Evolutionary conservation across 2,888 invertebrate genomes (phyloP).

Genomic region (Venustoraphidia nigricollis): DNA sequence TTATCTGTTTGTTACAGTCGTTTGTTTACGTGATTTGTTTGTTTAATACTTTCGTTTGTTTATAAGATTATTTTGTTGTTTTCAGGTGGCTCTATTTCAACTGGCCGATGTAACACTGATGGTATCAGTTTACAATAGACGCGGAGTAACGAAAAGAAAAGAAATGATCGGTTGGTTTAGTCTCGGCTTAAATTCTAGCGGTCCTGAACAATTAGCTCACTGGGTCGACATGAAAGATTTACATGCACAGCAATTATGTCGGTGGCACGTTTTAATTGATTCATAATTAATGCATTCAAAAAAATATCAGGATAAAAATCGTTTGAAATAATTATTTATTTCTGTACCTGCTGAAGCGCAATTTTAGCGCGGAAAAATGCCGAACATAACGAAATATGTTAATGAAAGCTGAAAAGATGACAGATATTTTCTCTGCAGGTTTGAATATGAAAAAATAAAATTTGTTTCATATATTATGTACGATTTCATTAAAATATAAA

Average conservation of each 20-base stretch:
- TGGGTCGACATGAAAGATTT: slow-evolving; percentile 88
- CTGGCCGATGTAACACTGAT: slow-evolving; percentile 87
- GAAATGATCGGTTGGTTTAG: slow-evolving; percentile 98
- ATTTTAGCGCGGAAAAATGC: too few species aligned
- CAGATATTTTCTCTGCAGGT: too few species aligned
- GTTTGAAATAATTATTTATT: too few species aligned
- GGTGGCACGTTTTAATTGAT: slow-evolving; percentile 84
- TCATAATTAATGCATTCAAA: slow-evolving; percentile 27
- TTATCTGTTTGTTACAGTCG: too few species aligned
- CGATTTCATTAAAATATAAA: too few species aligned
- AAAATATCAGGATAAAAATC: too few species aligned
- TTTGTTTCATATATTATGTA: too few species aligned
- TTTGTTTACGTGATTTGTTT: background rate
- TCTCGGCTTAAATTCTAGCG: slow-evolving; percentile 79
- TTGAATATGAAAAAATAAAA: too few species aligned
- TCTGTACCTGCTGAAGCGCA: too few species aligned
- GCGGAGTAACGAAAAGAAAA: slow-evolving; percentile 82
- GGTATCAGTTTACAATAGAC: slow-evolving; percentile 83
- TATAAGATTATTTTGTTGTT: slow-evolving; percentile 6
- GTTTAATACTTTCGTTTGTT: background rate
- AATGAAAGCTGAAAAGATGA: too few species aligned
- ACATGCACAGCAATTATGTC: slow-evolving; percentile 78
- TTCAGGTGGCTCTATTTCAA: slow-evolving; percentile 84
- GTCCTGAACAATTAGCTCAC: slow-evolving; percentile 80
- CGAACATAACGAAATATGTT: too few species aligned